Evolutionary conservation across 2,797 vertebrate species (phyloP).

Genomic region (Myiotriccus ornatus): DNA sequence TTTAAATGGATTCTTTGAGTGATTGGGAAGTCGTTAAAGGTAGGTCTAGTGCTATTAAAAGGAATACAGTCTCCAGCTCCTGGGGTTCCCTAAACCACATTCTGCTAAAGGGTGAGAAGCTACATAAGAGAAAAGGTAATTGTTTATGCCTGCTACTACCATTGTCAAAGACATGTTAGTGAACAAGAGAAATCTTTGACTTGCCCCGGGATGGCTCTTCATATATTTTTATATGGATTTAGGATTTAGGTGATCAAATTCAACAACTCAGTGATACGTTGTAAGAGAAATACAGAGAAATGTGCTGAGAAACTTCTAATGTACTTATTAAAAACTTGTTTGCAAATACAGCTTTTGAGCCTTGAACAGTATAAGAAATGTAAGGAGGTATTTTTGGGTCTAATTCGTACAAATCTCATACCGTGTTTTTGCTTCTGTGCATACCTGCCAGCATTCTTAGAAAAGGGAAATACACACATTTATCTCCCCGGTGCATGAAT

Average conservation of each 20-base stretch:
- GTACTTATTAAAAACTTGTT: neutral
- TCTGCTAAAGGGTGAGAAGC: neutral
- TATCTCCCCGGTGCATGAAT: neutral
- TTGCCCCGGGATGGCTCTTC: neutral
- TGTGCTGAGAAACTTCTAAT: neutral
- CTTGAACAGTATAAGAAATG: neutral
- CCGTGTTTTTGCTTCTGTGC: neutral
- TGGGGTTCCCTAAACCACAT: neutral
- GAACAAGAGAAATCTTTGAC: neutral
- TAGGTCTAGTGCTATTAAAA: neutral
- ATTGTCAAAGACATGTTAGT: neutral
- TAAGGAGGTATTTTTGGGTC: neutral
- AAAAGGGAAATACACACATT: neutral
- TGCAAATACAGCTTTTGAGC: neutral
- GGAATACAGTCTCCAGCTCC: neutral
- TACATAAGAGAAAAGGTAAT: neutral
- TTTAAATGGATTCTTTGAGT: neutral
- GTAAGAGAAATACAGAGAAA: neutral
- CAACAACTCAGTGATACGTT: neutral
- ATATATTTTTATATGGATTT: neutral
- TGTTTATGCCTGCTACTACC: neutral
- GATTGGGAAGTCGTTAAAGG: neutral
- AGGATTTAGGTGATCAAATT: neutral
- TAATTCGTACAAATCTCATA: neutral
- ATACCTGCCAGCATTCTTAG: neutral